phyloP scores from a whole-genome alignment of 2,888 invertebrate species.

The Serripes groenlandicus region DNA sequence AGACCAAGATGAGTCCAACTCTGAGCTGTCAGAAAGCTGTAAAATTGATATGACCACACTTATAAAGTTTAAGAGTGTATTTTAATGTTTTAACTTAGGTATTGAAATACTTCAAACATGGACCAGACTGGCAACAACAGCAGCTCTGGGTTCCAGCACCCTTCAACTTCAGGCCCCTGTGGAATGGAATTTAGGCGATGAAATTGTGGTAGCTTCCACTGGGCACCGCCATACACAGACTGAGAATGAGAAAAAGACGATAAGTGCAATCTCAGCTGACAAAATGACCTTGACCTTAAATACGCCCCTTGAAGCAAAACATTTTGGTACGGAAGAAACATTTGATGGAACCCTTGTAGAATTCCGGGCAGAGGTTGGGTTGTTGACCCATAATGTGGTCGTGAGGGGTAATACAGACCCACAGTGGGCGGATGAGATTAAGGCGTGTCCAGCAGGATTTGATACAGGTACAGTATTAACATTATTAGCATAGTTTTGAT shows the following conservation, averaged over 20 bases:
- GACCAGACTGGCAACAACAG: conserved; percentile 68
- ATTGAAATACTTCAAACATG: conserved; percentile 63
- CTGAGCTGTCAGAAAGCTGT: too few relatives aligned
- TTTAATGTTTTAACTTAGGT: too few relatives aligned
- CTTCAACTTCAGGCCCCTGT: conserved; percentile 59
- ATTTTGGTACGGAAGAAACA: conserved; percentile 76
- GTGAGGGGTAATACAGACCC: conserved; percentile 79
- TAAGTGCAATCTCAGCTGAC: conserved; percentile 75
- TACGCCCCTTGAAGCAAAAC: conserved; percentile 71
- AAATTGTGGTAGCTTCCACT: conserved; percentile 84
- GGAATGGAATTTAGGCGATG: conserved; percentile 74
- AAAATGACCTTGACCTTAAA: conserved; percentile 77
- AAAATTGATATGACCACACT: too few relatives aligned
- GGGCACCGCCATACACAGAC: conserved; percentile 79
- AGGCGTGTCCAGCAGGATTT: conserved; percentile 83
- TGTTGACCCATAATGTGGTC: conserved; percentile 82
- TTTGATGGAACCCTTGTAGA: conserved; percentile 75
- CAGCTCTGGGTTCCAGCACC: conserved; percentile 42
- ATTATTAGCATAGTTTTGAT: too few relatives aligned
- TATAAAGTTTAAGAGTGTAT: too few relatives aligned
- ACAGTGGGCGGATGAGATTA: conserved; percentile 80
- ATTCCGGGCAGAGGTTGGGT: conserved; percentile 82
- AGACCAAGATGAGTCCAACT: too few relatives aligned
- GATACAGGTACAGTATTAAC: conserved; percentile 84
- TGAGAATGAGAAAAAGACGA: conserved; percentile 80